Conservation (phyloP, 2,113 vertebrate genomes). For the Podarcis raffonei region DNA sequence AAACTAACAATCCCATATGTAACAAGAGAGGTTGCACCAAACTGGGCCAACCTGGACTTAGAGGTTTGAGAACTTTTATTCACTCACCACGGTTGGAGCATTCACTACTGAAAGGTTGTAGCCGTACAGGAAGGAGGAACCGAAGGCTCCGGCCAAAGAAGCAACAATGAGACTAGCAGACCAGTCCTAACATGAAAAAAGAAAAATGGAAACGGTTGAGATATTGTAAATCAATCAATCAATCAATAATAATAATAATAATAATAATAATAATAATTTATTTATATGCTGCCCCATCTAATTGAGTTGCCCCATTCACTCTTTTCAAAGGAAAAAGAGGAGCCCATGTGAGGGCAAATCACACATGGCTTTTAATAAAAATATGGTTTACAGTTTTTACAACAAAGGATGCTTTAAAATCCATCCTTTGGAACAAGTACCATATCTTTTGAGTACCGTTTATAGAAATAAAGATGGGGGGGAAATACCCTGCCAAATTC, state of each 20-base stretch:
- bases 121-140: conserved; percentile 90
- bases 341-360: neutral
- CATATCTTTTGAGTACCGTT: neutral
- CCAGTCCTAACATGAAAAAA: conserved; percentile 74
- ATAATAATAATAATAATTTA: too few relatives aligned
- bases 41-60: neutral
- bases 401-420: neutral
- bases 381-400: neutral
- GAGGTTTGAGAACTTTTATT: neutral
- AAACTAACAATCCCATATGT: neutral
- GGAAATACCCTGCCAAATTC: neutral
- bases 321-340: neutral
- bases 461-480: neutral
- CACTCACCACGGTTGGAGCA: conserved; percentile 85
- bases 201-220: neutral
- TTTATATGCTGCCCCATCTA: too few relatives aligned
- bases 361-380: neutral
- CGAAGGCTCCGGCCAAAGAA: conserved; percentile 84
- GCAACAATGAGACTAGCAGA: conserved; percentile 81
- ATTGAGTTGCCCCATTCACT: too few relatives aligned
- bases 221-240: neutral
- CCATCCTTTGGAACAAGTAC: neutral
- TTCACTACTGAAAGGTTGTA: conserved; percentile 93
- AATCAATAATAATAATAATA: too few relatives aligned
- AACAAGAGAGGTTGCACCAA: neutral